A percentile compares a stretch with the other conserved stretches of the same genome.
phyloP scores from a whole-genome alignment of 53 echinoderm and acorn worm genomes.

The Echinarachnius parma region DNA sequence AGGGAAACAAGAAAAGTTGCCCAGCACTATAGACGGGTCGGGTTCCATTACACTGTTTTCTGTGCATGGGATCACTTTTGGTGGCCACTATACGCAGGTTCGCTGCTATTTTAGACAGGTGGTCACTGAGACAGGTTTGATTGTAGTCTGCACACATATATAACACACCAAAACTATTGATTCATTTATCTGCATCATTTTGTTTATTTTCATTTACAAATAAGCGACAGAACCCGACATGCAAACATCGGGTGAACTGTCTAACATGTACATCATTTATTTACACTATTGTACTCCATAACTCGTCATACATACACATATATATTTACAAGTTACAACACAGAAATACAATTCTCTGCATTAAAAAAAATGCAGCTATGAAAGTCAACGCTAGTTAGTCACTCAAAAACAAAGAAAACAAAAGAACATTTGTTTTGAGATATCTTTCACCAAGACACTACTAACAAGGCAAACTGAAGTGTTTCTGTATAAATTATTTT shows the following conservation, averaged over 20 bases:
- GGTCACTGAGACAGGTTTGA: no score
- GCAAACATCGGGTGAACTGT: constrained; percentile 7
- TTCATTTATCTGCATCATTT: constrained; percentile 35
- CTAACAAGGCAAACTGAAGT: constrained; percentile 32
- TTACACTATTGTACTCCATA: constrained; percentile 24
- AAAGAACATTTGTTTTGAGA: constrained; percentile 11
- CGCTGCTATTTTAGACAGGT: no score
- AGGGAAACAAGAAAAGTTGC: no score
- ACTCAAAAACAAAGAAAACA: constrained; percentile 2
- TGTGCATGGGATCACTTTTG: not conserved
- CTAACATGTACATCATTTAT: constrained; percentile 45
- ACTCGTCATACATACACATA: constrained; percentile 36
- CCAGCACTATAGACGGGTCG: no score
- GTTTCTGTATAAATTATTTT: constrained; percentile 30
- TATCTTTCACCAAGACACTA: constrained; percentile 26
- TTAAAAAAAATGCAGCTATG: constrained; percentile 38
- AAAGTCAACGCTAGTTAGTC: constrained; percentile 17
- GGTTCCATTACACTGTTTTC: not conserved
- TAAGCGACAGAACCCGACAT: constrained; percentile 32
- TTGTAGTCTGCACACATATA: not conserved
- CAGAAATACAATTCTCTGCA: not conserved
- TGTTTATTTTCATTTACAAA: constrained; percentile 44
- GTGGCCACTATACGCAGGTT: no score
- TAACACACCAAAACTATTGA: constrained; percentile 73
- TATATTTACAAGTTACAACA: constrained; percentile 23